Base-by-base conservation (phyloP, 30 jellyfish, hydroid and myxozoan genomes). In the Aurelia aurita region DNA sequence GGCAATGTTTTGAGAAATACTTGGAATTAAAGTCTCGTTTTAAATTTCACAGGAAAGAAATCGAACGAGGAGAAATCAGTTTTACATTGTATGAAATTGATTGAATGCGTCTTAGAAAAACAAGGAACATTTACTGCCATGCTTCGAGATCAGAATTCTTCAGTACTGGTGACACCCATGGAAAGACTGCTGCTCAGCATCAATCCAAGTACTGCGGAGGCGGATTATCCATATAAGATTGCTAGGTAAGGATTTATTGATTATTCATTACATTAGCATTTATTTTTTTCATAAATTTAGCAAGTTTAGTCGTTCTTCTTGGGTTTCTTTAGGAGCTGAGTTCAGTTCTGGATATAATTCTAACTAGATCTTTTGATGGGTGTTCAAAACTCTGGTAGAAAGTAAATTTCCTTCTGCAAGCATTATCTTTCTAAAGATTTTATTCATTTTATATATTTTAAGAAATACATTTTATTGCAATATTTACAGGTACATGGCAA, bases 171-270 rank as follows among this genome's bases (percentile, higher is more conserved):
- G 16, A 89, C 98, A 22, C 96, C 96, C 0, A 53, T 93, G 69
- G 96, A 93, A 58, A 89, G 82, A 64, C 86, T 93, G 79, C 81
- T 93, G 59, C 90, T 93, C 29, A 68, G 96, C 57, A 82, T 93
- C 90, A 93, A 93, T 67, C 98, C 98, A 23, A 82, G 88, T 61
- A 87, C 96, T 83, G 98, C 97, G 21, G 85, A 72, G 59, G 97
- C 97, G 15, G 98, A 93, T 82, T 93, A 93, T 59, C 89, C 93
- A 51, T 64, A 61, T 43, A 71, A 80, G 16, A 82, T 93, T 22
- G 85, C 95, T 61, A 93, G 97, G 98, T 93, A 92, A 69, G 29
- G 21, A 3, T 19, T 69, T 35, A 5, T 31, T 16, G 4, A 31
- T 26, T 31, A 21, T 9, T n/a, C n/a, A n/a, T n/a, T n/a, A n/a